Base-by-base conservation (phyloP, 2,113 vertebrate species). In the Trogon surrucura region DNA sequence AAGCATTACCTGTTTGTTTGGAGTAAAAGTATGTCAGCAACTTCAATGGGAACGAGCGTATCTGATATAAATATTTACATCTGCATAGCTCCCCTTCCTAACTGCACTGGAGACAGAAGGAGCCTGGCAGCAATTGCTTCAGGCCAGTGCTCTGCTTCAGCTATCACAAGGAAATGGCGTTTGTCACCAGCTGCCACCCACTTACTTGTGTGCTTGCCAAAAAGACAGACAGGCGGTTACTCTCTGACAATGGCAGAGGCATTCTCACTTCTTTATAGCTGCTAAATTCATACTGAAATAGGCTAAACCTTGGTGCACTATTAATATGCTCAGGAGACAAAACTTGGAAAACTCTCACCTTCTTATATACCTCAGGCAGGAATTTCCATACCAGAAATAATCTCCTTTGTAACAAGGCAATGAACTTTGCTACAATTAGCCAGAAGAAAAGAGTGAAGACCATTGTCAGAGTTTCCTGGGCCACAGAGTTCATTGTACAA, bases 151-250 rank as follows among this genome's bases (percentile, higher is more conserved):
- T 96, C 56, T 69, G 71, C 75, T 83, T 45, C 85, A 91, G 69
- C 34, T 80, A 45, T 80, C 80, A 71, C 26, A 78, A 53, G 80
- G 38, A 90, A 83, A 83, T 27, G 67, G 79, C 82, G 65, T 85
- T 86, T 96, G 88, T 83, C 85, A 94, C 72, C 69, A 80, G 85
- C 79, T 96, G 92, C 90, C 85, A 85, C 88, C 88, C 85, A 80
- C 67, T 96, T 78, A 80, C 23, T 93, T 1, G 0, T 15, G 47
- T 0, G 3, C 60, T 45, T 80, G 93, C 93, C 74, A 50, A 17
- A 61, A 77, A 41, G 73, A 79, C 16, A 93, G 60, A 90, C 56
- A 85, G 71, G 23, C 25, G 4, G 74, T 79, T 71, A n/a, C 21
- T 91, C 53, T 13, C 58, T 82, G 85, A 88, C 66, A 95, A 36